phyloP scores from a whole-genome alignment of 2,113 vertebrate species.

The Willisornis vidua region DNA sequence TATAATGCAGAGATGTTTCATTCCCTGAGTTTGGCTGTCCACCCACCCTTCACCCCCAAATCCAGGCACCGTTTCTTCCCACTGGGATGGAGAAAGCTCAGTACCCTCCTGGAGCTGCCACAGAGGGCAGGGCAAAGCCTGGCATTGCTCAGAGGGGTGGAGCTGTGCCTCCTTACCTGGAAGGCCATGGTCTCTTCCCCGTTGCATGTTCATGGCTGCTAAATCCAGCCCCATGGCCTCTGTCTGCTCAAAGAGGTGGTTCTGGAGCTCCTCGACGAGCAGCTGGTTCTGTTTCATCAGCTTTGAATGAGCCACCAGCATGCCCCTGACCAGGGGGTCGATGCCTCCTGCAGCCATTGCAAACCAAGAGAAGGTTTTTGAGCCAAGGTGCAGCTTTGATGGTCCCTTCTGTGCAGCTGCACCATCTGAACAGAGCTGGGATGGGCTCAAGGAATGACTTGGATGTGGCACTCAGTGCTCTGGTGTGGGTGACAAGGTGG shows the following conservation, averaged over 20 bases:
- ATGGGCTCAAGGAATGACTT: neutral
- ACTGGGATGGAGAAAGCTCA: neutral
- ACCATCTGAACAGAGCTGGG: neutral
- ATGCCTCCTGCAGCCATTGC: slow-evolving; percentile 75
- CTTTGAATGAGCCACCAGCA: slow-evolving; percentile 78
- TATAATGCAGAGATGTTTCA: neutral
- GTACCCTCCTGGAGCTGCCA: neutral
- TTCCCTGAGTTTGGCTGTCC: neutral
- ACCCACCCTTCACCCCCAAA: neutral
- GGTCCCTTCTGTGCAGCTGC: neutral
- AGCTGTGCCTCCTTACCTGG: slow-evolving; percentile 68
- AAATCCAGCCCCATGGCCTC: slow-evolving; percentile 76
- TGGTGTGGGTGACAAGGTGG: neutral
- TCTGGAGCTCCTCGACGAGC: slow-evolving; percentile 80
- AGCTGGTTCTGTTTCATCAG: slow-evolving; percentile 80
- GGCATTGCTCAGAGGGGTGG: rapidly evolving
- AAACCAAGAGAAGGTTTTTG: neutral
- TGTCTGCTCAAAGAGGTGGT: slow-evolving; percentile 82
- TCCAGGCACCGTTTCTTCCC: neutral
- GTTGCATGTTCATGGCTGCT: slow-evolving; percentile 82
- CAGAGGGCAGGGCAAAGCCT: neutral
- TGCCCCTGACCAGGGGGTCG: slow-evolving; percentile 81
- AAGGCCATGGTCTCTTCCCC: slow-evolving; percentile 83
- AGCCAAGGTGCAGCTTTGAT: neutral
- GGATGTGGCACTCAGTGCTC: neutral